Evolutionary conservation across 1,140 invertebrate genomes (phyloP).

Genomic region (Sycophila sp.): DNA sequence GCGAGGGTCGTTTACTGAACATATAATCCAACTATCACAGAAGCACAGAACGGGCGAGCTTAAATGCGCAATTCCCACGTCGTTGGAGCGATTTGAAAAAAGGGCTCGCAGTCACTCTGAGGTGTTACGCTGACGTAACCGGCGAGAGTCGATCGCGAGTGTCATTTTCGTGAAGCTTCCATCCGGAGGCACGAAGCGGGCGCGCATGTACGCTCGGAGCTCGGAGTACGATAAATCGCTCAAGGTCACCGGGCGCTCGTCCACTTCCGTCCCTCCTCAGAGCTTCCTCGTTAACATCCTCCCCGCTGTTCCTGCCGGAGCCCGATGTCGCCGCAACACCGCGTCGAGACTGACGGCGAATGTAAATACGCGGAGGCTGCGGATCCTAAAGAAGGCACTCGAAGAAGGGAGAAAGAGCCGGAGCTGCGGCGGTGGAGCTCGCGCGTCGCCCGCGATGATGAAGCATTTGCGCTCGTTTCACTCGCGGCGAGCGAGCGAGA

Average conservation of each 20-base stretch:
- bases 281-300: background rate
- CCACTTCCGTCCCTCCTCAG: too few relatives aligned
- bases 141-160: constrained; percentile 51
- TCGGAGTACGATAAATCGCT: background rate
- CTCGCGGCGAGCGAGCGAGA: background rate
- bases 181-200: too few relatives aligned
- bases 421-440: constrained; percentile 39
- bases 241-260: background rate
- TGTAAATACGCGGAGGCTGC: too few relatives aligned
- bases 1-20: constrained; percentile 6
- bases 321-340: background rate
- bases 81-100: too few relatives aligned
- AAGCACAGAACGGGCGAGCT: constrained; percentile 23
- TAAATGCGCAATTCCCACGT: constrained; percentile 33
- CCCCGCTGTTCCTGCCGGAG: too few relatives aligned
- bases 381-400: too few relatives aligned
- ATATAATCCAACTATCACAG: constrained; percentile 36
- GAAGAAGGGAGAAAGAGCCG: background rate
- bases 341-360: background rate
- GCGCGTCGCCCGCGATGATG: constrained; percentile 49
- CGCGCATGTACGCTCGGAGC: background rate
- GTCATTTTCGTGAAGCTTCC: constrained; percentile 47
- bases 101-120: constrained; percentile 45
- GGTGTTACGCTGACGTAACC: constrained; percentile 29
- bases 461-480: constrained; percentile 55